Evolutionary conservation across 2,888 invertebrate species (phyloP), one percentile per base, ranked within the genome.

Genomic region (Fragum fragum): DNA sequence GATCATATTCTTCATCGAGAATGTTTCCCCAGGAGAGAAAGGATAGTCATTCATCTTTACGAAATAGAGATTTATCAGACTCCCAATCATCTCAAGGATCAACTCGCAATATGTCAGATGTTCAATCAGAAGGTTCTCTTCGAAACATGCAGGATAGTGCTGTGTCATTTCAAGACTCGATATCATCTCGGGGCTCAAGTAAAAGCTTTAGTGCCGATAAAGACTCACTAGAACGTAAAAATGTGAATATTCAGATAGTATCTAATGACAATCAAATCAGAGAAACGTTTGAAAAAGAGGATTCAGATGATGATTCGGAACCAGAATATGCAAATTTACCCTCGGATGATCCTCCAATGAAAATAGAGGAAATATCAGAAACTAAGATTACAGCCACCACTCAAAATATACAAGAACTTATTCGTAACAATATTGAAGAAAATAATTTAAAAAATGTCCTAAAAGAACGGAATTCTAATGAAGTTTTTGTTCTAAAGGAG

Each of bases 11-110:
- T 36, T 92, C 93, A n/a, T 89, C 90, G 32, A 85, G 91, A 23
- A 85, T 85, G 39, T 79, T 87, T 32, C 74, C 77, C 29, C 89
- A 88, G 72, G 89, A 90, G 23, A 81, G 86, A 55, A 86, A 89
- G 36, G 91, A 91, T 85, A 91, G 90, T 78, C 89, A 89, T 69
- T 83, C 87, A 28, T 90, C 90, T 0, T 77, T 82, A 71, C 81
- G 89, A 52, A 90, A 90, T 83, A 86, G 90, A 28, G 92, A 92
- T 36, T 89, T 91, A 21, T 92, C 92, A 5, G 93, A 93, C 79
- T 91, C 92, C 61, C 94, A 92, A 81, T 95, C 95, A 55, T 96
- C 96, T 82, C 96, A 96, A 90, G 96, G 96, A 80, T 96, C 96
- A 59, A 90, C 95, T 47, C 94, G 95, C 71, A 95, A 95, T 81